phyloP scores from a whole-genome alignment of 2,888 invertebrate genomes.

The Caenorhabditis uteleia region DNA sequence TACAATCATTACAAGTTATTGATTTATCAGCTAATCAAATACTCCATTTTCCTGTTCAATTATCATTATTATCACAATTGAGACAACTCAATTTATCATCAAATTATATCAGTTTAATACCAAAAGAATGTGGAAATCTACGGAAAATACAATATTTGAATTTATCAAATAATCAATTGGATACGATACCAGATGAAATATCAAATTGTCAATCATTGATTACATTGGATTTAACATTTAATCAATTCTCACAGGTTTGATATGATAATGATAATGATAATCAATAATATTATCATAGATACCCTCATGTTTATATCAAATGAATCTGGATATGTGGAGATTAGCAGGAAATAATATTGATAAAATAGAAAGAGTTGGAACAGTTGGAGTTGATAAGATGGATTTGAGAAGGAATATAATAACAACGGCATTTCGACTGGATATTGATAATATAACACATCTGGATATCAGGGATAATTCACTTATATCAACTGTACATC shows the following conservation, averaged over 20 bases:
- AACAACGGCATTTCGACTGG: constrained; percentile 34
- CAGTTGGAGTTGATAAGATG: constrained; percentile 6
- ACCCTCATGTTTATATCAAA: not conserved
- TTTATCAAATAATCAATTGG: constrained; percentile 58
- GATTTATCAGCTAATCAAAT: constrained; percentile 72
- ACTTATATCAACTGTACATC: constrained; percentile 66
- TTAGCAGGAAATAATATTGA: constrained; percentile 46
- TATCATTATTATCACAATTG: constrained; percentile 64
- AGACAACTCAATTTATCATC: constrained; percentile 52
- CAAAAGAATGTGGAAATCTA: constrained; percentile 66
- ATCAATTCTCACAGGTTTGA: constrained; percentile 49
- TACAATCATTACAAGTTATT: constrained; percentile 70
- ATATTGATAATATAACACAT: constrained; percentile 57
- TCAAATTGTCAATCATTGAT: constrained; percentile 39
- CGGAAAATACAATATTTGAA: constrained; percentile 41
- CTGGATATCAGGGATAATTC: constrained; percentile 72
- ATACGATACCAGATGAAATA: constrained; percentile 48
- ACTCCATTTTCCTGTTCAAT: constrained; percentile 69
- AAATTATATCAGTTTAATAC: constrained; percentile 60
- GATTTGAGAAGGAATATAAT: constrained; percentile 43
- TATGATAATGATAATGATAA: not conserved
- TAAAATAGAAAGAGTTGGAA: constrained; percentile 17
- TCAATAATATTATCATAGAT: not conserved
- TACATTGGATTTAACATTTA: constrained; percentile 59
- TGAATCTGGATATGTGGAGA: constrained; percentile 18